Evolutionary conservation across 2,113 vertebrate genomes (phyloP), one percentile per base, ranked within the genome.

Genomic region (Petromus typicus): DNA sequence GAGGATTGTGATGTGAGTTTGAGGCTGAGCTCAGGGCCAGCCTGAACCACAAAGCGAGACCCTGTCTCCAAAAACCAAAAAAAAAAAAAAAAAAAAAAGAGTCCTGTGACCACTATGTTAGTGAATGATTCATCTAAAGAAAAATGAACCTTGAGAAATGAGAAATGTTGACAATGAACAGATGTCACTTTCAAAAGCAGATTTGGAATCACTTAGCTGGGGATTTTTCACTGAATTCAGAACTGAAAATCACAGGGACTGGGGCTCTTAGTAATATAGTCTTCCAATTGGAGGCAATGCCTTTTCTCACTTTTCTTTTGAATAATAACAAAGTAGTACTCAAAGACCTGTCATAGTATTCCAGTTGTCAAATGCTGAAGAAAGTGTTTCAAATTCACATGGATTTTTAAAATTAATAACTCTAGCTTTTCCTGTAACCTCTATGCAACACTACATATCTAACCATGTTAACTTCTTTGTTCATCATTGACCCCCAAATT

Each of bases 381-480:
- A 86, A 94, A 51, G 27, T 91, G 0, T 79, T 66, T 91, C 43
- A 91, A 94, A 69, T 48, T 63, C 43, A 66, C 37, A 95, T 22
- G 23, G 16, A 34, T 16, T 69, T 82, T 27, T 18, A 54, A 1
- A 89, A 92, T 76, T 82, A 67, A 2, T 95, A 90, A 76, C n/a
- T 64, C 45, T 61, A 80, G 9, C 57, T 14, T 17, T 83, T 66
- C 18, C 37, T 20, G 91, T 56, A 86, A 79, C 45, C 18, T 57
- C 22, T 7, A 34, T 84, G 3, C 67, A 80, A 67, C 45, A 61
- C 18, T 27, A 43, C 3, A 2, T 43, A 37, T 86, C 76, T 92
- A 86, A 93, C 22, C 84, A 90, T 90, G 92, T 73, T 86, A 89
- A 61, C 16, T 34, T 89, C 57, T 88, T 93, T 94, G 56, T 79